Conservation (phyloP, 2,888 invertebrate genomes). For the Eupithecia subumbrata region DNA sequence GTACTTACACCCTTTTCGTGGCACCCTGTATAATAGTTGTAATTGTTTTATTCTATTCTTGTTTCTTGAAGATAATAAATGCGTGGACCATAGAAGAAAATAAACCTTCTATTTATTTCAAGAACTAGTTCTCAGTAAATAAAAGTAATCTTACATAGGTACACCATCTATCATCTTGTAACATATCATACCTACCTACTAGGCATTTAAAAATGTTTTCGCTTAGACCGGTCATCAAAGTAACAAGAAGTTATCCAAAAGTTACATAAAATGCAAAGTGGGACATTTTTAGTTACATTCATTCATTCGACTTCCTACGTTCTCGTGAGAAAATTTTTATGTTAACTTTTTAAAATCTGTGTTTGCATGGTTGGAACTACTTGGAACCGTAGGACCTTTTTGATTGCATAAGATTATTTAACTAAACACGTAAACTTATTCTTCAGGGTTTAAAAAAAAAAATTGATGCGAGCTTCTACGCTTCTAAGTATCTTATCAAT, state of each 20-base stretch:
- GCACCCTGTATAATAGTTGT: no score
- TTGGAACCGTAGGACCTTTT: no score
- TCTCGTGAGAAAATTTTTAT: slow-evolving; percentile 27
- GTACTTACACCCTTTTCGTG: no score
- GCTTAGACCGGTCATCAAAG: slow-evolving; percentile 7
- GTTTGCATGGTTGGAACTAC: neutral
- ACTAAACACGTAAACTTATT: neutral
- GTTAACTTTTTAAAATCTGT: neutral
- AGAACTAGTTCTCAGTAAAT: slow-evolving; percentile 3
- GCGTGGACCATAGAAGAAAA: no score
- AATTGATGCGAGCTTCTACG: no score
- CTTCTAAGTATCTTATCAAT: no score
- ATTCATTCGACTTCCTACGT: slow-evolving; percentile 26
- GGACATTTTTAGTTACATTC: slow-evolving; percentile 34
- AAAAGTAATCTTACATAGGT: neutral
- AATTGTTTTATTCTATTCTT: no score
- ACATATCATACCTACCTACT: neutral
- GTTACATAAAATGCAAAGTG: slow-evolving; percentile 36
- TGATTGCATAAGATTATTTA: neutral
- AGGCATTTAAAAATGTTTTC: slow-evolving; percentile 11
- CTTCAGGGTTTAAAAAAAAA: neutral
- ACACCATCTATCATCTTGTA: neutral
- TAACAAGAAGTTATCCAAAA: slow-evolving; percentile 15
- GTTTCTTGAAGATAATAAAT: no score
- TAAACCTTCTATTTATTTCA: slow-evolving; percentile 9